These are phyloP conservation scores for Fabriciana adippe DNA, from an alignment of 2,888 invertebrate genomes.

Conservation along the genomic window DNA sequence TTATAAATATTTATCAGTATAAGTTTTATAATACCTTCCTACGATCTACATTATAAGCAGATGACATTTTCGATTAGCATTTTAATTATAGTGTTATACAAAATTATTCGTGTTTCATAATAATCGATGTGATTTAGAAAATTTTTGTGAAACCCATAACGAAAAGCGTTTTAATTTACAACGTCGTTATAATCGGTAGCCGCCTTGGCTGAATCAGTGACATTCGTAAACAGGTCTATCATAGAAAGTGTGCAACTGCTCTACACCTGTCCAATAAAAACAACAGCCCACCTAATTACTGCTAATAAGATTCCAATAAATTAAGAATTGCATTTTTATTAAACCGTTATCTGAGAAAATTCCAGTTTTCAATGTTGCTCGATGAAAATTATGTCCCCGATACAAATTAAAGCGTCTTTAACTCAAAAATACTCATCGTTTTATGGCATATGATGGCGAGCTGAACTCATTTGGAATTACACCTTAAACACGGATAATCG, in stretches of 20 bases:
- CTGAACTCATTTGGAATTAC: slow-evolving; percentile 55
- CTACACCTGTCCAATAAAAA: slow-evolving; percentile 40
- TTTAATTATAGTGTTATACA: slow-evolving; percentile 37
- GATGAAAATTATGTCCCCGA: slow-evolving; percentile 11
- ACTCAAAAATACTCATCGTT: slow-evolving; percentile 22
- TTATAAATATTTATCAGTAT: slow-evolving; percentile 17
- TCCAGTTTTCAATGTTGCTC: slow-evolving; percentile 22
- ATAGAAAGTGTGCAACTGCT: slow-evolving; percentile 40
- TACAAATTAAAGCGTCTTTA: slow-evolving; percentile 26
- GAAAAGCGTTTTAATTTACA: slow-evolving; percentile 37
- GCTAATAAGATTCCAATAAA: slow-evolving; percentile 37
- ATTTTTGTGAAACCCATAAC: slow-evolving; percentile 27
- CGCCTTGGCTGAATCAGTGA: slow-evolving; percentile 33
- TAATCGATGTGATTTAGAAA: slow-evolving; percentile 30
- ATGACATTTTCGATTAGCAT: slow-evolving; percentile 34
- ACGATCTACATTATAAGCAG: slow-evolving; percentile 16
- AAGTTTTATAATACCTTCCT: slow-evolving; percentile 6
- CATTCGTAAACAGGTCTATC: slow-evolving; percentile 39
- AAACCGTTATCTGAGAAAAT: slow-evolving; percentile 19
- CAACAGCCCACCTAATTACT: slow-evolving; percentile 34
- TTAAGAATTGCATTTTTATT: slow-evolving; percentile 19
- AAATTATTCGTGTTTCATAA: slow-evolving; percentile 36
- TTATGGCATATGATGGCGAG: slow-evolving; percentile 28
- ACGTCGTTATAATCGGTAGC: slow-evolving; percentile 36
- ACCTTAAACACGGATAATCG: slow-evolving; percentile 62